A percentile compares a stretch with the other conserved stretches of the same genome.
Evolutionary conservation across 1,140 invertebrate species (phyloP).

Genomic region (Stenopsyche tienmushanensis): DNA sequence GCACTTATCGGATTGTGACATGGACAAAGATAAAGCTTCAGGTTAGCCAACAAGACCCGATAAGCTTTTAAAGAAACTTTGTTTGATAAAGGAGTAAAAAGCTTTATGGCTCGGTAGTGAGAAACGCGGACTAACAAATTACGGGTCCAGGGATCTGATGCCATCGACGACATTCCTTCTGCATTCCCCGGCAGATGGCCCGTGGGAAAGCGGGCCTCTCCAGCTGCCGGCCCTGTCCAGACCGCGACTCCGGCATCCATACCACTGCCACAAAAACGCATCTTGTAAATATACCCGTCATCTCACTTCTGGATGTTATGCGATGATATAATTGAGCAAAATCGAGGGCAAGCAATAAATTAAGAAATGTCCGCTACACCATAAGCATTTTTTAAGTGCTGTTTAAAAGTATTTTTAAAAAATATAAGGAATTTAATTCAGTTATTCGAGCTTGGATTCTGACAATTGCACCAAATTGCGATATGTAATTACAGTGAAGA

Average conservation of each 20-base stretch:
- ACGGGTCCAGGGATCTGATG: constrained; percentile 28
- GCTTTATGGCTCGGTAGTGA: neutral
- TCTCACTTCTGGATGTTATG: constrained; percentile 13
- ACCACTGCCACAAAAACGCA: constrained; percentile 22
- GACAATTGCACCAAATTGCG: no score
- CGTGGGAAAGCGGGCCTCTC: constrained; percentile 29
- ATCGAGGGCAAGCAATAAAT: constrained; percentile 3
- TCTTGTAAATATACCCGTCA: constrained; percentile 19
- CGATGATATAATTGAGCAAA: constrained; percentile 2
- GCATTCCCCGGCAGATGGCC: constrained; percentile 26
- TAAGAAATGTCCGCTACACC: no score
- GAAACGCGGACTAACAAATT: constrained; percentile 36
- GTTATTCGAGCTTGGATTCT: no score
- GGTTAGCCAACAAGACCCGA: no score
- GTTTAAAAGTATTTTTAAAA: no score
- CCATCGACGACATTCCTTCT: constrained; percentile 32
- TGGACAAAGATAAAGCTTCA: no score
- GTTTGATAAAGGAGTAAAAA: constrained; percentile 12
- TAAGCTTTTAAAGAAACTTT: constrained; percentile 1
- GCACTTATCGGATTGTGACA: no score
- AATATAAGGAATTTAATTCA: no score
- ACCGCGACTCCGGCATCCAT: constrained; percentile 15
- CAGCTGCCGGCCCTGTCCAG: no score
- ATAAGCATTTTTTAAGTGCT: no score
- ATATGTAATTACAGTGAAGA: no score